Evolutionary conservation across 2,113 vertebrate genomes (phyloP).

Genomic region (Chamaea fasciata): DNA sequence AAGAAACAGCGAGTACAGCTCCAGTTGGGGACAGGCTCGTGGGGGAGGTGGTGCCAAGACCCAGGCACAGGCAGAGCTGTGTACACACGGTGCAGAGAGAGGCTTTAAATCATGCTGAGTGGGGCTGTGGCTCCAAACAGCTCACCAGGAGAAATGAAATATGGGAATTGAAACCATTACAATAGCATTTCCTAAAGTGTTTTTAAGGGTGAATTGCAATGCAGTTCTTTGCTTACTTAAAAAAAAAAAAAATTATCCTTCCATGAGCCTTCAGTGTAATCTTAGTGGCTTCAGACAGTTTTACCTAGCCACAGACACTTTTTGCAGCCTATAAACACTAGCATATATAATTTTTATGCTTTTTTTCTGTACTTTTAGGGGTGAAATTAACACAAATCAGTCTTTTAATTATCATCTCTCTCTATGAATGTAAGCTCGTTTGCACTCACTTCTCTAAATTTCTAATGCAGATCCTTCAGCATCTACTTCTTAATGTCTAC

Average conservation of each 20-base stretch:
- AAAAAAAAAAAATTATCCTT: not conserved
- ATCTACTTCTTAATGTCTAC: not conserved
- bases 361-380: not conserved
- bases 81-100: rapidly evolving
- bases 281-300: not conserved
- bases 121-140: not conserved
- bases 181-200: not conserved
- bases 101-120: not conserved
- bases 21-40: rapidly evolving
- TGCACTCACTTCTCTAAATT: not conserved
- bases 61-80: not conserved
- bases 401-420: too few relatives aligned
- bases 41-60: not conserved
- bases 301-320: not conserved
- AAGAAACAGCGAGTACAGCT: rapidly evolving
- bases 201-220: not conserved
- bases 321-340: not conserved
- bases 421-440: not conserved
- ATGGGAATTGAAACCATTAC: not conserved
- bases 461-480: not conserved
- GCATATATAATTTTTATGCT: not conserved
- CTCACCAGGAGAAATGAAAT: not conserved
- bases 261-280: not conserved
- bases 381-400: not conserved
- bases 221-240: not conserved